A percentile compares a stretch with the other conserved stretches of the same genome.
phyloP scores from a whole-genome alignment of 2,113 vertebrate species.

The Takifugu flavidus region DNA sequence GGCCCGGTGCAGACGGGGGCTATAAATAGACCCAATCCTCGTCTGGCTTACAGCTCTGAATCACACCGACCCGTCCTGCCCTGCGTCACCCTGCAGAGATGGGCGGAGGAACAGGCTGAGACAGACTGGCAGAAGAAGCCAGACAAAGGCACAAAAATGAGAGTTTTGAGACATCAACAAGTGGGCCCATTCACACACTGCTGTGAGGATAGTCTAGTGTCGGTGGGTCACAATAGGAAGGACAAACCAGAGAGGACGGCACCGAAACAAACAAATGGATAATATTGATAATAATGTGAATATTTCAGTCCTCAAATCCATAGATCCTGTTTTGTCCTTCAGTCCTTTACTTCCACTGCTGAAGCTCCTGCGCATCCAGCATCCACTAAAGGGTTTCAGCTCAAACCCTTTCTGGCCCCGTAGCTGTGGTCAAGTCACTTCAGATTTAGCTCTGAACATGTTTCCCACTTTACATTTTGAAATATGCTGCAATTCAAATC shows the following conservation, averaged over 20 bases:
- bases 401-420: background rate
- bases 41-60: constrained; percentile 56
- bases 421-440: background rate
- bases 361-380: background rate
- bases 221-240: constrained; percentile 7
- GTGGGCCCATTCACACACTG: constrained; percentile 5
- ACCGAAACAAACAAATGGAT: too few species aligned
- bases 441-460: background rate
- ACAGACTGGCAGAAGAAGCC: constrained; percentile 3
- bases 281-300: too few species aligned
- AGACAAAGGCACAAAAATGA: too few species aligned
- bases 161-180: constrained; percentile 9
- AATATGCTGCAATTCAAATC: background rate
- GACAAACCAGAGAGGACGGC: too few species aligned
- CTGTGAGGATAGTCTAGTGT: constrained; percentile 25
- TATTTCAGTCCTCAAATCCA: too few species aligned
- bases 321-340: background rate
- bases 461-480: background rate
- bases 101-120: constrained; percentile 19
- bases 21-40: constrained; percentile 69
- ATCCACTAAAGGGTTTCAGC: constrained; percentile 1
- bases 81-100: constrained; percentile 28
- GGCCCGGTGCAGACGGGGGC: constrained; percentile 48
- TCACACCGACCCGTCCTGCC: constrained; percentile 38
- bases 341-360: background rate